Base-by-base conservation (phyloP, 2,888 invertebrate species). In the Eumerus sabulonum region DNA sequence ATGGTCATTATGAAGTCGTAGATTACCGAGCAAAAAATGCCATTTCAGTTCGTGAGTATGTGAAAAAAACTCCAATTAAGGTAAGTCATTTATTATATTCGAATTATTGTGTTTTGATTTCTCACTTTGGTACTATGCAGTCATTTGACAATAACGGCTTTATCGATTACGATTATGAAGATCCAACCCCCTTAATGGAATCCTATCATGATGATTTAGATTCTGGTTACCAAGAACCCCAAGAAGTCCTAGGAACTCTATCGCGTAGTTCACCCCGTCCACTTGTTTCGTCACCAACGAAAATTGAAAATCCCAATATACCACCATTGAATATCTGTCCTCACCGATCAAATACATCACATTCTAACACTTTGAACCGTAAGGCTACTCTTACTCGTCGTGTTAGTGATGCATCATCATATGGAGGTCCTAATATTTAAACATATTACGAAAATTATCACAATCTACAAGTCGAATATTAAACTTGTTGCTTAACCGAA, bases 161-260 rank as follows among this genome's bases (percentile, higher is more conserved):
- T 87, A 93, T 94, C 87, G 94, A 94, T 87, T 94, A 94, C 56
- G 95, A 96, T 83, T 94, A 94, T 86, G 95, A 94, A 87, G 95
- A 95, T 84, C 93, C 94, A 2, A 93, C 94, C 0, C 93, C 94
- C 0, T 86, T 93, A 59, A 93, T 94, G 85, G 94, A 94, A 83
- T 93, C 92, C 84, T 94, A 94, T 88, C 92, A 93, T 74, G 91
- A 91, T 84, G 91, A 91, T 82, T 90, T 91, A 85, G 91, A 91
- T 81, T 90, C 89, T 1, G 90, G 90, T 36, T 90, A 90, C 79
- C 90, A 90, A 77, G 89, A 90, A 73, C 90, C 90, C 0, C 89
- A 89, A 68, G 88, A 89, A 83, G 86, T 88, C 1, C 83, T 87
- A n/a, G 86, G 86, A 1, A 86, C 88, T 9, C 77, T 89, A 42